These are phyloP conservation scores for Corvus moneduloides DNA, from an alignment of 2,113 vertebrate species.

Conservation along the genomic window DNA sequence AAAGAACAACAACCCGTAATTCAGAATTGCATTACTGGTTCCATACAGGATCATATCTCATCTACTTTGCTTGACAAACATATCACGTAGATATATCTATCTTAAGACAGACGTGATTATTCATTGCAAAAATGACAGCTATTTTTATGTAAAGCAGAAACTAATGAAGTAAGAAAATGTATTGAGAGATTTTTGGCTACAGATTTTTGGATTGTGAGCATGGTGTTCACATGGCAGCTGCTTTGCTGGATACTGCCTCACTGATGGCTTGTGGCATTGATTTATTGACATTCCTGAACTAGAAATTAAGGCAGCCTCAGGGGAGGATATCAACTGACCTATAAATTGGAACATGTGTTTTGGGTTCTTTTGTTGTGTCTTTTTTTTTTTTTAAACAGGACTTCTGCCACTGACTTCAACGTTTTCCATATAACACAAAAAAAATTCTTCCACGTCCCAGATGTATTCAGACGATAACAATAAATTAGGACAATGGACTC, in stretches of 20 bases:
- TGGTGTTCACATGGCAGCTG: not conserved
- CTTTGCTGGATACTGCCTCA: not conserved
- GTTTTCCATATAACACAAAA: not conserved
- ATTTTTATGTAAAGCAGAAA: slow-evolving; percentile 19
- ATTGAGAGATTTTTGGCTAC: not conserved
- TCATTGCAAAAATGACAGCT: not conserved
- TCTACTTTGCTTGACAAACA: not conserved
- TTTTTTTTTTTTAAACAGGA: not conserved
- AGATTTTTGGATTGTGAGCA: fast-evolving
- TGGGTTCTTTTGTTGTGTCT: not conserved
- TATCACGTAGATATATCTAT: not conserved
- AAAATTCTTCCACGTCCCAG: not conserved
- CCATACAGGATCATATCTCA: not conserved
- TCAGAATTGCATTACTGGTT: not conserved
- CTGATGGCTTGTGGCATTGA: slow-evolving; percentile 37
- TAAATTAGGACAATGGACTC: not conserved
- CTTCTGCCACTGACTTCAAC: not conserved
- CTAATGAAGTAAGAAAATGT: slow-evolving; percentile 2
- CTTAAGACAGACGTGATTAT: slow-evolving; percentile 7
- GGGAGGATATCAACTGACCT: slow-evolving; percentile 51
- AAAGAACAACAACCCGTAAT: not conserved
- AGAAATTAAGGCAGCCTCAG: slow-evolving; percentile 17
- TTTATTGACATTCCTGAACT: not conserved
- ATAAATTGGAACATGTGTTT: slow-evolving; percentile 41
- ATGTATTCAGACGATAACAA: not conserved